phyloP scores from a whole-genome alignment of 2,888 invertebrate species.

The Ecliptopera silaceata region DNA sequence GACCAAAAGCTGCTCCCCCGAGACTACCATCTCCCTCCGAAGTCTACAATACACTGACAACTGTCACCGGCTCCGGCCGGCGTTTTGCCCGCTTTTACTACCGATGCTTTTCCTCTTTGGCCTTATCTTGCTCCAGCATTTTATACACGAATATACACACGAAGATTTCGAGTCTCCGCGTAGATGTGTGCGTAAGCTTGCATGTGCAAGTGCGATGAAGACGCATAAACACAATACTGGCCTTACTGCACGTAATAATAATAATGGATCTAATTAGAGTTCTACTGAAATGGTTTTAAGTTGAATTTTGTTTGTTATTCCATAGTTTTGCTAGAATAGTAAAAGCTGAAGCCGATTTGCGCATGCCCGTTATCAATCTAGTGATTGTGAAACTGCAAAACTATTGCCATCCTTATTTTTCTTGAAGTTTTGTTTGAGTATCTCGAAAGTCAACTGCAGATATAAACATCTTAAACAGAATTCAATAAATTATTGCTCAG shows the following conservation, averaged over 20 bases:
- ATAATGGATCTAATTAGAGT: slow-evolving; percentile 43
- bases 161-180: slow-evolving; percentile 49
- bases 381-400: slow-evolving; percentile 66
- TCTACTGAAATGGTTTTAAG: slow-evolving; percentile 51
- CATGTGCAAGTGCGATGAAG: slow-evolving; percentile 51
- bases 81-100: slow-evolving; percentile 71
- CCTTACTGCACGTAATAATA: slow-evolving; percentile 64
- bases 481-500: slow-evolving; percentile 30
- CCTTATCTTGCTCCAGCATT: slow-evolving; percentile 73
- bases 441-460: not conserved
- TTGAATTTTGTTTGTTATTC: slow-evolving; percentile 45
- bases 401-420: slow-evolving; percentile 74
- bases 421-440: slow-evolving; percentile 55
- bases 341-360: slow-evolving; percentile 57
- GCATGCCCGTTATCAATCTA: slow-evolving; percentile 74
- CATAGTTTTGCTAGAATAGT: slow-evolving; percentile 55
- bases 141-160: slow-evolving; percentile 68
- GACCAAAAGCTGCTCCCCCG: slow-evolving; percentile 57
- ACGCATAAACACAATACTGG: slow-evolving; percentile 67
- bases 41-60: slow-evolving; percentile 71
- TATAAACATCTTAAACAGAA: slow-evolving; percentile 4
- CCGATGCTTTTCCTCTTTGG: slow-evolving; percentile 71
- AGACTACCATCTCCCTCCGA: slow-evolving; percentile 70
- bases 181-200: slow-evolving; percentile 40
- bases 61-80: slow-evolving; percentile 64